phyloP scores from a whole-genome alignment of 2,797 vertebrate genomes.

The Lutjanus argentimaculatus region DNA sequence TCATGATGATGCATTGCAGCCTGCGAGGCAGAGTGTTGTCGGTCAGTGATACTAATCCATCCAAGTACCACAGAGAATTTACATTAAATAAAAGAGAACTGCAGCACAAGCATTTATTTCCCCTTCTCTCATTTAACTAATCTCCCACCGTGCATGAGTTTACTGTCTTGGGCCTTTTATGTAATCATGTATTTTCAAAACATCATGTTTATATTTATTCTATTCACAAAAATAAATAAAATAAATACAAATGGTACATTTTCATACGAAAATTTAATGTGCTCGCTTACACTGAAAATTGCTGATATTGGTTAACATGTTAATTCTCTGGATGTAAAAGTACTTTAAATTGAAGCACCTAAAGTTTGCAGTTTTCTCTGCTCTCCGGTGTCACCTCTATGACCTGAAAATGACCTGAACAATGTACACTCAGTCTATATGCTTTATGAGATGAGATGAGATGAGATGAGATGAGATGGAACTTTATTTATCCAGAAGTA shows the following conservation, averaged over 20 bases:
- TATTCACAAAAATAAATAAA: not conserved
- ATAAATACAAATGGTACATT: too few relatives aligned
- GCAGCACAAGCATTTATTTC: not conserved
- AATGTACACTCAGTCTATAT: too few relatives aligned
- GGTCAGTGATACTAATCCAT: conserved; percentile 8
- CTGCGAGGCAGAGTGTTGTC: not conserved
- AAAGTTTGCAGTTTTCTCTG: not conserved
- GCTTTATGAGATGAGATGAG: too few relatives aligned
- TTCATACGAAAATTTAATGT: too few relatives aligned
- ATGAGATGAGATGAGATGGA: too few relatives aligned
- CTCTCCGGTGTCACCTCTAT: too few relatives aligned
- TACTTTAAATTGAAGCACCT: not conserved
- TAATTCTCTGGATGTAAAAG: not conserved
- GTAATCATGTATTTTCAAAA: not conserved
- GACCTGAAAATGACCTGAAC: too few relatives aligned
- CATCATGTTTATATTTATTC: not conserved
- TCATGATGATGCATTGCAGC: conserved; percentile 25
- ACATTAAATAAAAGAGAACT: not conserved
- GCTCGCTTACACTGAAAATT: too few relatives aligned
- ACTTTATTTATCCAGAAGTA: too few relatives aligned
- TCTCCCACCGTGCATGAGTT: not conserved
- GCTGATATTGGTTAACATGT: not conserved
- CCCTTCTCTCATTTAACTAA: not conserved
- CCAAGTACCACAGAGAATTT: not conserved
- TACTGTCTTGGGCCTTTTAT: not conserved